phyloP scores from a whole-genome alignment of 2,113 vertebrate genomes.

The Pogonocichla stellata region DNA sequence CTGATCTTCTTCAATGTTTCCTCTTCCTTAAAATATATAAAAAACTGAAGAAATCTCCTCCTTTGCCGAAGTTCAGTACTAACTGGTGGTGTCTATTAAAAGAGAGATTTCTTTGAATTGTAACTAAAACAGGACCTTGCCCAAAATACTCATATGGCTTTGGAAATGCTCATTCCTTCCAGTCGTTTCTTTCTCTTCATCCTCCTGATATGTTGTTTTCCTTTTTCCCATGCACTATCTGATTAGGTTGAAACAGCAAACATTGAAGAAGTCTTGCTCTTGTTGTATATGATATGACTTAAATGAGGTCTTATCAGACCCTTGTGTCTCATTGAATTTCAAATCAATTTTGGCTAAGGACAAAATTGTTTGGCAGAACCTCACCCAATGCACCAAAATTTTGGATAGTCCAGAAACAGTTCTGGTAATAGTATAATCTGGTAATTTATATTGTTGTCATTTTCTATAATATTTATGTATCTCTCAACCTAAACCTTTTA shows the following conservation, averaged over 20 bases:
- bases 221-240: not conserved
- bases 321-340: not conserved
- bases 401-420: not conserved
- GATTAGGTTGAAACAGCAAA: not conserved
- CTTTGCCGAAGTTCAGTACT: not conserved
- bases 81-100: not conserved
- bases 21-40: not conserved
- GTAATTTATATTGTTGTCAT: not conserved
- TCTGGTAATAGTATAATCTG: not conserved
- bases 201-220: not conserved
- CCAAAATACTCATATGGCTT: not conserved
- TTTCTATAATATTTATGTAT: not conserved
- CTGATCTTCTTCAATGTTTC: not conserved
- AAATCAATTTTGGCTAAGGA: not conserved
- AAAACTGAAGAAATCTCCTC: not conserved
- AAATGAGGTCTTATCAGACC: not conserved
- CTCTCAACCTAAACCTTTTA: not conserved
- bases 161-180: not conserved
- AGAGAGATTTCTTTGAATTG: not conserved
- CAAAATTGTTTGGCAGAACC: not conserved
- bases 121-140: not conserved
- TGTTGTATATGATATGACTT: not conserved
- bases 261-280: not conserved
- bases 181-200: not conserved
- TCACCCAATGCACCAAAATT: not conserved